Evolutionary conservation across 2,888 invertebrate genomes (phyloP).

Genomic region (Chydorus sphaericus): DNA sequence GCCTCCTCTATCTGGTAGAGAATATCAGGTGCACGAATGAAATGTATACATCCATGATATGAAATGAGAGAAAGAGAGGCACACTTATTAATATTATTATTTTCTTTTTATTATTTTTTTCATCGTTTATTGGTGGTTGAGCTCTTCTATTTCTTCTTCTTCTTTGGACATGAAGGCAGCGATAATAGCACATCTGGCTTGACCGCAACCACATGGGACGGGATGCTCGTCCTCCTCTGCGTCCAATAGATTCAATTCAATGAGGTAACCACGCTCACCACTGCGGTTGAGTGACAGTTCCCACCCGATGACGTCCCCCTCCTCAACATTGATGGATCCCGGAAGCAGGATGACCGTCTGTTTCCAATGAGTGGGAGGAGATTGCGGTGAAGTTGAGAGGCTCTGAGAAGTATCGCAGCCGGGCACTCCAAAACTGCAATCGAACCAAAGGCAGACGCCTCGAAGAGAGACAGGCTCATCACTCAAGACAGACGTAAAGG

Average conservation of each 20-base stretch:
- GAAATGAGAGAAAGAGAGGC: background rate
- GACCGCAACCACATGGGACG: conserved; percentile 56
- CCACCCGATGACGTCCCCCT: conserved; percentile 25
- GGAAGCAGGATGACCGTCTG: conserved; percentile 63
- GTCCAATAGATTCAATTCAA: conserved; percentile 53
- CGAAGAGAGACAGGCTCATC: conserved; percentile 38
- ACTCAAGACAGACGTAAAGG: conserved; percentile 39
- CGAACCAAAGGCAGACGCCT: conserved; percentile 62
- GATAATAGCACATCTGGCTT: conserved; percentile 61
- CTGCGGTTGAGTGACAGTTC: conserved; percentile 45
- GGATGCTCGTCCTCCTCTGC: conserved; percentile 54
- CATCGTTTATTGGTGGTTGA: background rate
- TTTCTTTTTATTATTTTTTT: background rate
- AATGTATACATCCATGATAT: background rate
- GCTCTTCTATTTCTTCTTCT: conserved; percentile 24
- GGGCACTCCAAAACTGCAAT: conserved; percentile 43
- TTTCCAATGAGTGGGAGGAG: conserved; percentile 52
- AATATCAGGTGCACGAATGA: background rate
- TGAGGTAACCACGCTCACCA: conserved; percentile 44
- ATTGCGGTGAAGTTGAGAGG: conserved; percentile 42
- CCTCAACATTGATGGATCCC: conserved; percentile 36
- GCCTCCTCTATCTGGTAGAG: background rate
- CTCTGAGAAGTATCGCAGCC: conserved; percentile 20
- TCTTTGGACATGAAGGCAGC: conserved; percentile 42
- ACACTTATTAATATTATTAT: background rate